phyloP scores from a whole-genome alignment of 2,797 vertebrate species.

The Sebastes iracundus region DNA sequence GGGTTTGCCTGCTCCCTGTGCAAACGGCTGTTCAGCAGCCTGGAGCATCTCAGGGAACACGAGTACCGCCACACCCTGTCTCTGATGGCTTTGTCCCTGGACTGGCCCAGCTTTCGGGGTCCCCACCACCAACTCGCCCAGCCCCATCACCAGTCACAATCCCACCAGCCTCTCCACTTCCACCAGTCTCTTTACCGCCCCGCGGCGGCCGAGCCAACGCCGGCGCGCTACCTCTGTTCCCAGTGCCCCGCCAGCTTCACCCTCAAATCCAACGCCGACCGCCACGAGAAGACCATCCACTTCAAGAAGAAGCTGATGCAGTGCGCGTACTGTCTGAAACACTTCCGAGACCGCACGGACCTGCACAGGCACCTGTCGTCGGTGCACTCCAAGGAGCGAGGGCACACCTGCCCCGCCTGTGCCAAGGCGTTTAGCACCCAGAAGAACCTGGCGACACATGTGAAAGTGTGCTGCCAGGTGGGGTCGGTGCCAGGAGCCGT shows the following conservation, averaged over 20 bases:
- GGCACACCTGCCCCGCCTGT: conserved; percentile 78
- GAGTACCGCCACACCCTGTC: conserved; percentile 80
- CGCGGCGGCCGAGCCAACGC: conserved; percentile 10
- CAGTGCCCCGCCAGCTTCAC: conserved; percentile 88
- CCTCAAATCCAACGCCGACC: conserved; percentile 88
- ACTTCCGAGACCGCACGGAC: conserved; percentile 85
- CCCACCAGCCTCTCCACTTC: conserved; percentile 49
- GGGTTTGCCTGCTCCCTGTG: conserved; percentile 86
- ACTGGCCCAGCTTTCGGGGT: conserved; percentile 61
- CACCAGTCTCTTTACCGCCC: conserved; percentile 62
- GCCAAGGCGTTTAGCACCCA: conserved; percentile 84
- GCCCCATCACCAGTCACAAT: conserved; percentile 33
- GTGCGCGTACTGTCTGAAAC: conserved; percentile 81
- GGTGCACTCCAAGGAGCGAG: conserved; percentile 77
- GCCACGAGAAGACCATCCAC: conserved; percentile 86
- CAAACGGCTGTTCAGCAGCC: conserved; percentile 83
- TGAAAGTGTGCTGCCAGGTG: conserved; percentile 81
- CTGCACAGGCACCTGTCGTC: conserved; percentile 83
- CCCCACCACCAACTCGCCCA: conserved; percentile 37
- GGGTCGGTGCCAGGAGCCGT: conserved; percentile 51
- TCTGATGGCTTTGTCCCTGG: conserved; percentile 79
- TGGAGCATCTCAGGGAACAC: conserved; percentile 84
- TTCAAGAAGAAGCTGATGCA: conserved; percentile 88
- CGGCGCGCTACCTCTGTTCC: conserved; percentile 84
- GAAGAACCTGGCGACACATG: conserved; percentile 85